Base-by-base conservation (phyloP, 2,888 invertebrate genomes). In the Tenthredo livida region DNA sequence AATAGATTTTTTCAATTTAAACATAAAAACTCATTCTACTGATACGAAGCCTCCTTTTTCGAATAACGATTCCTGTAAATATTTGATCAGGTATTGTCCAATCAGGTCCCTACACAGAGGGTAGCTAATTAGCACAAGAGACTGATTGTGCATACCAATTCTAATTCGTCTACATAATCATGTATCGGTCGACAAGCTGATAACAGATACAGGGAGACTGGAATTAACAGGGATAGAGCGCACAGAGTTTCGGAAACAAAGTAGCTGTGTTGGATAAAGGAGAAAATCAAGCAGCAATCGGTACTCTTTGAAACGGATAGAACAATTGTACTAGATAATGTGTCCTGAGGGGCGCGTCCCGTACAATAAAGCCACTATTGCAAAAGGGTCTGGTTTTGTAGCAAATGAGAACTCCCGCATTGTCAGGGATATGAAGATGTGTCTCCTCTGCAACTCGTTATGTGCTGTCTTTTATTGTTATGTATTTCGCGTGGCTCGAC, bases 271-370 rank as follows among this genome's bases (percentile, higher is more conserved):
- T 29, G 9, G 15, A 25, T 67, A 33, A 12, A 67, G 29, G 54
- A 29, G 50, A 77, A 40, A 40, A 80, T 61, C 80, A 80, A 40
- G 10, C 33, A 40, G 37, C 80, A 61, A 61, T 58, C 50, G 58
- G 61, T 9, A 61, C 40, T 61, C 80, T 61, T 80, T 80, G 80
- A 61, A 80, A 80, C 21, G 15, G 21, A 61, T 61, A 80, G 61
- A 80, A 80, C 80, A 80, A 61, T 80, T 80, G 21, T 80, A 40
- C 21, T 40, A 25, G 40, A 80, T 61, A 80, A 61, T 61, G 37
- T 61, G 6, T 21, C 80, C 80, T n/a, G 25, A 29, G 61, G 78
- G 78, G 58, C 12, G 43, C 15, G 80, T 10, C n/a, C 61, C 0
- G 80, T 37, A 37, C 21, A 80, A 80, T 61, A 80, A 40, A 80